phyloP scores from a whole-genome alignment of 2,113 vertebrate genomes.

The Peromyscus leucopus region DNA sequence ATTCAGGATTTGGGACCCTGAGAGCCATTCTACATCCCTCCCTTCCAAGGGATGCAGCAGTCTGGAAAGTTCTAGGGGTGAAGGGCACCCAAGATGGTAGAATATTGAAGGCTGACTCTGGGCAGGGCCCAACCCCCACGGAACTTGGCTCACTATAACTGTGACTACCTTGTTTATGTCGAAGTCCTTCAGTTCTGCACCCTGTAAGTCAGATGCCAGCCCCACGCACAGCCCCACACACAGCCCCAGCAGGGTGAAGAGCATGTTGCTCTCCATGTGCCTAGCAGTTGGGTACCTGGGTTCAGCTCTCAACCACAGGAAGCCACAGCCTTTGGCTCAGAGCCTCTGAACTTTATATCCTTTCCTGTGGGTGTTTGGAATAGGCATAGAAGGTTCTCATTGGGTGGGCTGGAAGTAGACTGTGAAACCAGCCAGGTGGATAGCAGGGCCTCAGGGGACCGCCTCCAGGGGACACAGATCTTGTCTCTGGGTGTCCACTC shows the following conservation, averaged over 20 bases:
- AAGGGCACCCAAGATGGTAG: neutral
- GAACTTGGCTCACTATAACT: neutral
- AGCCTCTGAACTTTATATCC: neutral
- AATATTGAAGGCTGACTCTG: neutral
- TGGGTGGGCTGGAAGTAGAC: neutral
- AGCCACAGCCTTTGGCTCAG: neutral
- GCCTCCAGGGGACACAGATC: neutral
- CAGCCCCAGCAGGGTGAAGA: slow-evolving; percentile 21
- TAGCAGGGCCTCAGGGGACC: fast-evolving
- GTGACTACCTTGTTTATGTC: neutral
- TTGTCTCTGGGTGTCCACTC: neutral
- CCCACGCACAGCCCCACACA: neutral
- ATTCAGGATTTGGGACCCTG: neutral
- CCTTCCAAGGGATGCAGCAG: neutral
- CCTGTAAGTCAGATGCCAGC: fast-evolving
- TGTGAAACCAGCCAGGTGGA: neutral
- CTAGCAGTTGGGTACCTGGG: neutral
- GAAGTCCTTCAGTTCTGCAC: fast-evolving
- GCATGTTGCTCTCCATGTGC: neutral
- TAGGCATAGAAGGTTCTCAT: neutral
- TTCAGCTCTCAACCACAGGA: neutral
- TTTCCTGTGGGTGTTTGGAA: neutral
- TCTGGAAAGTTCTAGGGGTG: neutral
- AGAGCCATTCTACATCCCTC: neutral
- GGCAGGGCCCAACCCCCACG: neutral